These are phyloP conservation scores for Acholoe squamosa DNA, from an alignment of 2,888 invertebrate species.

Conservation along the genomic window DNA sequence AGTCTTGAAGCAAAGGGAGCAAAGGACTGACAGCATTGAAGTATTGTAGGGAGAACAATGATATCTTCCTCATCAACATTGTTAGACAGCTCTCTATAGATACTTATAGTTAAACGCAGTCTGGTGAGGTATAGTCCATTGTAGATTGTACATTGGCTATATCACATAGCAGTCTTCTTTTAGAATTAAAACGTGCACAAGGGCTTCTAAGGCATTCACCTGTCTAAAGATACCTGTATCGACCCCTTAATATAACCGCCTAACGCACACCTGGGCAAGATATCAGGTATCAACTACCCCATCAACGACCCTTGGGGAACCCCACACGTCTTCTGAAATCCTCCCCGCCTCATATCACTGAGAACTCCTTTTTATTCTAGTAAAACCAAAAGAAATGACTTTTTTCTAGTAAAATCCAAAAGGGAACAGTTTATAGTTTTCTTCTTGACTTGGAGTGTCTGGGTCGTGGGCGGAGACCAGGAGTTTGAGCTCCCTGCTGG, in stretches of 20 bases:
- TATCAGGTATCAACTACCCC: constrained; percentile 1
- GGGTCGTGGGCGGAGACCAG: background rate
- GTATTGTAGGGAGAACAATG: no score
- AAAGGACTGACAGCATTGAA: no score
- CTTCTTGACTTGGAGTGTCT: background rate
- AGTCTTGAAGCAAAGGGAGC: no score
- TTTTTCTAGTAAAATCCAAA: background rate
- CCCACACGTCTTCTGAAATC: background rate
- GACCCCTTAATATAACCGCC: background rate
- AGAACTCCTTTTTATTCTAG: background rate
- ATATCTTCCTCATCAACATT: no score
- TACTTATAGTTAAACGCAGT: no score
- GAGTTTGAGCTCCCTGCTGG: constrained; percentile 3
- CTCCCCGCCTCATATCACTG: background rate
- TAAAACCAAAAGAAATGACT: no score
- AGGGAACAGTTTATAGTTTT: background rate
- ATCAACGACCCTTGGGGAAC: background rate
- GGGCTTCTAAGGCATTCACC: background rate
- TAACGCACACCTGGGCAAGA: constrained; percentile 2
- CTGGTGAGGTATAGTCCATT: no score
- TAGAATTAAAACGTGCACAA: no score
- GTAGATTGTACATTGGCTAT: no score
- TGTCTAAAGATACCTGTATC: background rate
- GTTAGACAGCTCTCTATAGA: no score
- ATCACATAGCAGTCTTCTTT: no score